These are phyloP conservation scores for Digitonthophagus gazella DNA, from an alignment of 2,888 invertebrate genomes.

Conservation along the genomic window DNA sequence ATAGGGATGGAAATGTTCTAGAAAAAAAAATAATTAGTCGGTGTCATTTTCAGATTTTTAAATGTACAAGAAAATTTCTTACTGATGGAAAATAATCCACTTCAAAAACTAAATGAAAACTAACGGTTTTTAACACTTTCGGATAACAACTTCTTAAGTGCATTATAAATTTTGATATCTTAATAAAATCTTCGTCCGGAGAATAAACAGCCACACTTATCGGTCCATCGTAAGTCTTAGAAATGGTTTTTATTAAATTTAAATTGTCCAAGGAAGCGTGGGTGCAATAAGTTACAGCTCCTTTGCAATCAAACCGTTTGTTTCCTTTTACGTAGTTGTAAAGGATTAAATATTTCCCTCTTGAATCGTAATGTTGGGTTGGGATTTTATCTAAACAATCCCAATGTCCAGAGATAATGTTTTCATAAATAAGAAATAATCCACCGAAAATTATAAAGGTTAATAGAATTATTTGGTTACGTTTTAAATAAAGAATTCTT, in stretches of 20 bases:
- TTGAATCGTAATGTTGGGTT: neutral
- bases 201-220: neutral
- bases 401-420: neutral
- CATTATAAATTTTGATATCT: neutral
- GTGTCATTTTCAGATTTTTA: too few species aligned
- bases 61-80: neutral
- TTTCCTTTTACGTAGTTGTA: neutral
- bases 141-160: neutral
- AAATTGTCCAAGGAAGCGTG: neutral
- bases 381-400: neutral
- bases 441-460: neutral
- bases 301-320: neutral
- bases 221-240: neutral
- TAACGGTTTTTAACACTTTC: too few species aligned
- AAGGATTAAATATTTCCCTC: neutral
- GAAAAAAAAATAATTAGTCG: too few species aligned
- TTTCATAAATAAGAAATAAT: neutral
- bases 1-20: too few species aligned
- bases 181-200: neutral
- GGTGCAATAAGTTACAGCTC: neutral
- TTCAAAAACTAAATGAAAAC: constrained; percentile 4
- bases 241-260: neutral
- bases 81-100: neutral
- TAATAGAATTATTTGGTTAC: neutral
- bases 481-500: neutral